These are phyloP conservation scores for Cherax quadricarinatus DNA, from an alignment of 1,140 invertebrate genomes.

Conservation along the genomic window DNA sequence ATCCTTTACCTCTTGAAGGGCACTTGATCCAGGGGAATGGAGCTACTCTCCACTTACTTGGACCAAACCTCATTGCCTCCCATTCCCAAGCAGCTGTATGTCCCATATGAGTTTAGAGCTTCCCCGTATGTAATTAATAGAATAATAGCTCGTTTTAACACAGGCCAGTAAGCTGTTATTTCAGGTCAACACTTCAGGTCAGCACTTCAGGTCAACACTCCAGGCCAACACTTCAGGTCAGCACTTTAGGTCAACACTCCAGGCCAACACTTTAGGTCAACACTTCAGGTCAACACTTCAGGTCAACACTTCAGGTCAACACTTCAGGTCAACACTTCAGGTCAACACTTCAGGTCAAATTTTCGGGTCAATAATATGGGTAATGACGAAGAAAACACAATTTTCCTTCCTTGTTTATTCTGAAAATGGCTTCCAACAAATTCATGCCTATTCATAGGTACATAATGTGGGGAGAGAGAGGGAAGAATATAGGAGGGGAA, in stretches of 20 bases:
- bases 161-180: too few relatives aligned
- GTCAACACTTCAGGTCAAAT: background rate
- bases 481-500: background rate
- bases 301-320: background rate
- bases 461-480: background rate
- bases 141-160: too few relatives aligned
- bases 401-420: background rate
- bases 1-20: too few relatives aligned
- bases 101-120: too few relatives aligned
- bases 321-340: background rate
- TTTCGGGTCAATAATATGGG: background rate
- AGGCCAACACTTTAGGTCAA: background rate
- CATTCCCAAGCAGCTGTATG: too few relatives aligned
- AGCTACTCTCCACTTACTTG: too few relatives aligned
- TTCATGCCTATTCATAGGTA: constrained; percentile 1
- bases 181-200: background rate
- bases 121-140: too few relatives aligned
- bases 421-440: constrained; percentile 15
- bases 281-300: background rate
- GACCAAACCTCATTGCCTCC: too few relatives aligned
- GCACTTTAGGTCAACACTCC: background rate
- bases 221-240: background rate
- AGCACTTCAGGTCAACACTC: background rate
- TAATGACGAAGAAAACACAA: background rate
- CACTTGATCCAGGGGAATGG: too few relatives aligned